Base-by-base conservation (phyloP, 64 coral and sea anemone species). In the Exaiptasia diaphana region DNA sequence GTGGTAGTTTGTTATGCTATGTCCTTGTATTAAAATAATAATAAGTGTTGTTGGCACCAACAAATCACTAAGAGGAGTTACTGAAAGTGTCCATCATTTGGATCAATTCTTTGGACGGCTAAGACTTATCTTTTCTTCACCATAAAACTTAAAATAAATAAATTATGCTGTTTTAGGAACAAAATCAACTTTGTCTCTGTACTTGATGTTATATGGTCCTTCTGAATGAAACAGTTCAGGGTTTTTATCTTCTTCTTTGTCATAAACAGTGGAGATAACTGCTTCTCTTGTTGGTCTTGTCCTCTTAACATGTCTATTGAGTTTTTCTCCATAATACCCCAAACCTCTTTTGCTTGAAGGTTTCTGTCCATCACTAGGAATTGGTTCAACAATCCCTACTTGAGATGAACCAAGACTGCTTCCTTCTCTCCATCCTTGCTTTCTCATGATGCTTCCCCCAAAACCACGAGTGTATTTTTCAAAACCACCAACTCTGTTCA, bases 301-400 rank as follows among this genome's bases (percentile, higher is more conserved):
- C 75, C 81, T 76, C 27, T 99, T 99, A 42, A 80, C 85, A 60
- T 81, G 74, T 53, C 90, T 68, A 9, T 89, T 54, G 70, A 99
- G 43, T 54, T 99, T 99, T 52, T 99, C 84, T 73, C 95, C 95
- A 86, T 99, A 93, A 73, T 99, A 99, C 1, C 95, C 95, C 11
- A 99, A 58, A 2, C 95, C 95, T 68, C 80, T 78, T 53, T 99
- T 99, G 71, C 79, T 92, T 46, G 42, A 69, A 44, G 95, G 95
- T 54, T 74, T 77, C 81, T 93, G 94, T 78, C 94, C 94, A 7
- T 97, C 90, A 30, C 68, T 79, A 56, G 82, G 28, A 4, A 99
- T 80, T 41, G 95, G 95, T 72, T 99, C 85, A 1, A 55, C 83
- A 48, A 89, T 83, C 7, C 95, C 94, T 4, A 63, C 68, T 53